phyloP scores from a whole-genome alignment of 2,113 vertebrate species.

The Hemicordylus capensis region DNA sequence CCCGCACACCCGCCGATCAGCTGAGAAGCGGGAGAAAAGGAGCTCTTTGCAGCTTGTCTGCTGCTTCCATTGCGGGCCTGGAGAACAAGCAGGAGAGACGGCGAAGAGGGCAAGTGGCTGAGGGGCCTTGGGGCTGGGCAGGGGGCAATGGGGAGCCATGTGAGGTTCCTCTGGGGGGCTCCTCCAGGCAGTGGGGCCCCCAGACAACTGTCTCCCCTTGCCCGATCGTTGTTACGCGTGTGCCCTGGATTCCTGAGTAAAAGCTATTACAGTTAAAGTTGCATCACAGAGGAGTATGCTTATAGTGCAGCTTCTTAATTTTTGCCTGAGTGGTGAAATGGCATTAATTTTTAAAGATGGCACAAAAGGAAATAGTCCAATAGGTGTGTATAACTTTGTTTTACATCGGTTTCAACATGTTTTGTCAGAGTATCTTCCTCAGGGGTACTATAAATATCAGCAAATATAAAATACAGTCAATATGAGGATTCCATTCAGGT shows the following conservation, averaged over 20 bases:
- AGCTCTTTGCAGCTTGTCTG: too few relatives aligned
- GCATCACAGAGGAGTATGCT: not conserved
- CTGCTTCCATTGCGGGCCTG: too few relatives aligned
- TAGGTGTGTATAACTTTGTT: not conserved
- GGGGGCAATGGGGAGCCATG: too few relatives aligned
- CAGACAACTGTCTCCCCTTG: too few relatives aligned
- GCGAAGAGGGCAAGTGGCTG: too few relatives aligned
- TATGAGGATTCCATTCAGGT: not conserved
- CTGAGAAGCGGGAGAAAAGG: too few relatives aligned
- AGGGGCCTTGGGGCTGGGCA: too few relatives aligned
- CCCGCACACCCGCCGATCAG: too few relatives aligned
- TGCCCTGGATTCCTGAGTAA: not conserved
- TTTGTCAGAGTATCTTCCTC: not conserved
- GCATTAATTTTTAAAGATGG: not conserved
- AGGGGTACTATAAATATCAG: not conserved
- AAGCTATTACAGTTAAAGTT: not conserved
- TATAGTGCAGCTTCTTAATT: not conserved
- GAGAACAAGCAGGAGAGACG: too few relatives aligned
- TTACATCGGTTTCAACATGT: not conserved
- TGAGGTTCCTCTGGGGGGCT: too few relatives aligned
- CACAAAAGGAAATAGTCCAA: not conserved
- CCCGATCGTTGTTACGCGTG: too few relatives aligned
- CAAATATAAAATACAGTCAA: not conserved
- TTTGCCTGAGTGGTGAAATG: not conserved
- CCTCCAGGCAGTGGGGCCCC: too few relatives aligned